phyloP scores from a whole-genome alignment of 2,888 invertebrate genomes.

The Geotrupes spiniger region DNA sequence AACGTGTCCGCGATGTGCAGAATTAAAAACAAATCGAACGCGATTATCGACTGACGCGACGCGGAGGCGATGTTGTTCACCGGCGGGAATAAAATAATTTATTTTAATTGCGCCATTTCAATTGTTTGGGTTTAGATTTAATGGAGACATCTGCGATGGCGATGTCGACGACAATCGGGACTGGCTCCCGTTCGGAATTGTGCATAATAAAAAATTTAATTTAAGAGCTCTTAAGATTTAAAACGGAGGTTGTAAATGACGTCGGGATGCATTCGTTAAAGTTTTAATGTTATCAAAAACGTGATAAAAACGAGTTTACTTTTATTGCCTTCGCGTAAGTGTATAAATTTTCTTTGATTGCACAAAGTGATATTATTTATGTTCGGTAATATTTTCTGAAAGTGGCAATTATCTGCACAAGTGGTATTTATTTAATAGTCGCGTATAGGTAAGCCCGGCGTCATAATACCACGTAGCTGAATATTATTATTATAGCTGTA shows the following conservation, averaged over 20 bases:
- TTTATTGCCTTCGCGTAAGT: background rate
- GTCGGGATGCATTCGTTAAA: no score
- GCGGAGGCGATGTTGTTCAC: background rate
- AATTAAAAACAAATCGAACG: conserved; percentile 3
- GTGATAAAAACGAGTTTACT: background rate
- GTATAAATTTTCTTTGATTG: background rate
- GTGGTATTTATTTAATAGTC: no score
- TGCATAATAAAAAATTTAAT: background rate
- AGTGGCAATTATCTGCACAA: no score
- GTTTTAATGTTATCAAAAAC: no score
- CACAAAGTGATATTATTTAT: no score
- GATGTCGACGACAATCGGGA: no score
- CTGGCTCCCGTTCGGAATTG: background rate
- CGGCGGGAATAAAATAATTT: background rate
- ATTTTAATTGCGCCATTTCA: background rate
- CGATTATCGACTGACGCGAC: background rate
- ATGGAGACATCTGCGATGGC: no score
- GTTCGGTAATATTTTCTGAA: no score
- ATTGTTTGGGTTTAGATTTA: no score
- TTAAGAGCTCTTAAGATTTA: background rate
- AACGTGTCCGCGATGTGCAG: background rate
- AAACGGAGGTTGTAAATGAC: background rate
- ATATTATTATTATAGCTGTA: no score
- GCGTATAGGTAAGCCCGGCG: no score
- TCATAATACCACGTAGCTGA: no score